Conservation (phyloP, 2,113 vertebrate genomes). For the Microcebus tavaratra region DNA sequence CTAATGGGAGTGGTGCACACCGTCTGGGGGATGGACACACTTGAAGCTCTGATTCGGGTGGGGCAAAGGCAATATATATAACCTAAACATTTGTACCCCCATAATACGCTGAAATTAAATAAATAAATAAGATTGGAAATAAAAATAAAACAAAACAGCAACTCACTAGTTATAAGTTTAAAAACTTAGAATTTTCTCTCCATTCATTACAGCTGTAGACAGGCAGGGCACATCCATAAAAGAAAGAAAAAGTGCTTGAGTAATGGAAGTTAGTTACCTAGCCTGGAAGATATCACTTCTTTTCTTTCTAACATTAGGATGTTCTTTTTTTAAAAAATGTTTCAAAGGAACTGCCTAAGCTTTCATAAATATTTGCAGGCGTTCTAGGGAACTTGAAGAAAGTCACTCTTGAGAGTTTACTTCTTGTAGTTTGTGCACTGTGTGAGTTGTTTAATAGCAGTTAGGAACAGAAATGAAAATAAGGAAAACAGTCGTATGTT, state of each 20-base stretch:
- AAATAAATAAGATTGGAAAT: no score
- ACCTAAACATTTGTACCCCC: no score
- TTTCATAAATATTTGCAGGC: not conserved
- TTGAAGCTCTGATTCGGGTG: no score
- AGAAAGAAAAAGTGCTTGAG: not conserved
- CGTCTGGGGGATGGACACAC: no score
- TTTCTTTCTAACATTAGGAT: not conserved
- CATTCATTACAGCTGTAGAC: not conserved
- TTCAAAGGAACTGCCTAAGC: not conserved
- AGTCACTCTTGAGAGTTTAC: not conserved
- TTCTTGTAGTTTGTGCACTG: slow-evolving; percentile 22
- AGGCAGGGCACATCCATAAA: not conserved
- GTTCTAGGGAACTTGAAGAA: not conserved
- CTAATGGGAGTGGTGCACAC: no score
- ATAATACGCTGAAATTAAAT: no score
- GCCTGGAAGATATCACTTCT: not conserved
- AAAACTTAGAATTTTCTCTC: not conserved
- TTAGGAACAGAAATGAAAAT: not conserved
- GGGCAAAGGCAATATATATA: no score
- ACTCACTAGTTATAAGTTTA: not conserved
- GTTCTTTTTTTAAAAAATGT: not conserved
- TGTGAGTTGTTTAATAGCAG: not conserved
- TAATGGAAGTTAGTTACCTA: not conserved
- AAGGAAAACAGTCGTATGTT: not conserved
- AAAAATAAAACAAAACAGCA: not conserved